These are phyloP conservation scores for Anoplius nigerrimus DNA, from an alignment of 2,888 invertebrate species.

Conservation along the genomic window DNA sequence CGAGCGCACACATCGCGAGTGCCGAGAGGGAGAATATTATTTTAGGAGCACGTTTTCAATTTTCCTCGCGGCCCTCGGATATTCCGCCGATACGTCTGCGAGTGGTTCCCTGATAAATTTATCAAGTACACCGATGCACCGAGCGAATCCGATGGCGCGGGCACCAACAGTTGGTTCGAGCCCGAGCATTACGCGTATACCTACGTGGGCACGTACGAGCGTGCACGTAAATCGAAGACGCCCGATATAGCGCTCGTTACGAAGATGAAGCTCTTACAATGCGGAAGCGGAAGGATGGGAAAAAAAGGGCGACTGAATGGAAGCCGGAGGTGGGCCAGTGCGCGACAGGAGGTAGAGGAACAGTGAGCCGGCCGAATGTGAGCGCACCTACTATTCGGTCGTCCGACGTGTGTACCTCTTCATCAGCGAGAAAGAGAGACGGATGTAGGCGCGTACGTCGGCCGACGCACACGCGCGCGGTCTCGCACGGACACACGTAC, in stretches of 20 bases:
- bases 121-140: slow-evolving; percentile 20
- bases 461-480: too few species aligned
- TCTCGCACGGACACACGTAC: too few species aligned
- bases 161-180: slow-evolving; percentile 19
- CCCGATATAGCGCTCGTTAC: slow-evolving; percentile 15
- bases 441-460: slow-evolving; percentile 14
- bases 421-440: slow-evolving; percentile 26
- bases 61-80: background rate
- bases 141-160: slow-evolving; percentile 26
- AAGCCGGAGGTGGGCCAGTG: slow-evolving; percentile 16
- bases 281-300: background rate
- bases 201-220: too few species aligned
- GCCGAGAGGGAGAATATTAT: background rate
- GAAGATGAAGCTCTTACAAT: slow-evolving; percentile 28
- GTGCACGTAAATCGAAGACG: slow-evolving; percentile 27
- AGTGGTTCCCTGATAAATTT: slow-evolving; percentile 27
- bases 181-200: too few species aligned
- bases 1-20: background rate
- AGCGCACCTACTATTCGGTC: background rate
- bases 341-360: background rate
- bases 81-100: background rate
- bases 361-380: background rate
- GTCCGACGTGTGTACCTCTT: too few species aligned
- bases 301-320: slow-evolving; percentile 4
- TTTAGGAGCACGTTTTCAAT: slow-evolving; percentile 9